Evolutionary conservation across 2,888 invertebrate species (phyloP), one percentile per base, ranked within the genome.

Genomic region (Chymomyza amoena): DNA sequence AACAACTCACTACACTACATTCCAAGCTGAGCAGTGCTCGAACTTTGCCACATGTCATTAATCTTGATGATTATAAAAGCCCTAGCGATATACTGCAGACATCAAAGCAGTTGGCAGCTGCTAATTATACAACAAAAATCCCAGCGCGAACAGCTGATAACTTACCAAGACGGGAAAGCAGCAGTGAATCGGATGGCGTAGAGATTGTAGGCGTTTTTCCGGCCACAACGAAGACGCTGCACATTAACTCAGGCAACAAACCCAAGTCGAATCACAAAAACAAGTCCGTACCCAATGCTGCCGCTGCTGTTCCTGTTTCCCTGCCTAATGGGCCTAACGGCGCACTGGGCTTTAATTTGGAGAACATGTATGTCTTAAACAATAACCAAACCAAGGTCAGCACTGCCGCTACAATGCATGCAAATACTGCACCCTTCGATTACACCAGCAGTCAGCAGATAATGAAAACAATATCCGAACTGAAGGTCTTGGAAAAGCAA

Each of bases 121-220:
- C 66, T 68, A 70, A 61, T 66, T 68, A 73, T 70, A 13, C 50
- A 59, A 60, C 51, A 75, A 20, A 65, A 75, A 18, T 63, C 54
- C 61, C 63, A 25, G 61, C 66, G 18, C 45, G 36, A 16, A 25
- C 36, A n/a, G 1, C n/a, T 16, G n/a, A n/a, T 10, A 59, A n/a
- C 5, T 13, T 25, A 60, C 69, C 4, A 9, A 79, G 82, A 25
- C 81, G 88, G 15, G 89, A 88, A 65, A 91, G 90, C 66, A 90
- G 91, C 72, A 91, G 91, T 65, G 91, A 91, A 61, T 91, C 91
- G 16, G 92, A 92, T 72, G 89, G 91, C 36, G 92, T 92, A 4
- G 92, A 92, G 78, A 90, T 92, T 64, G 89, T 91, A 20, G 91
- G 90, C 4, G 88, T 90, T 6, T 91, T 84, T 77, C 90, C 89